Percentiles rank a stretch among this genome's conserved stretches.
phyloP scores from a whole-genome alignment of 2,888 invertebrate genomes.

The Himalopsyche anomala region DNA sequence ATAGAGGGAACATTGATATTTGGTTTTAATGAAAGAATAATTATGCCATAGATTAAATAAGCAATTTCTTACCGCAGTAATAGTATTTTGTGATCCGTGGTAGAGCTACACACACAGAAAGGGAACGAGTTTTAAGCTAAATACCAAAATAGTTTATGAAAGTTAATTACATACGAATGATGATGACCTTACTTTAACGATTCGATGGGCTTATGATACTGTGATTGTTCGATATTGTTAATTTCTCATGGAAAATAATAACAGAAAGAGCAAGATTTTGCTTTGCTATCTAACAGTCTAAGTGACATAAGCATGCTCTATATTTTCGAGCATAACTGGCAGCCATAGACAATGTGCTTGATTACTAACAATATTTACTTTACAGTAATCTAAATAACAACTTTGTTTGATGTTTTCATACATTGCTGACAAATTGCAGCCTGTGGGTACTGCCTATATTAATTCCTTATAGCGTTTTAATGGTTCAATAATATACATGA shows the following conservation, averaged over 20 bases:
- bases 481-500: too few relatives aligned
- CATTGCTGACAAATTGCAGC: too few relatives aligned
- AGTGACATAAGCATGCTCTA: too few relatives aligned
- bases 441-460: too few relatives aligned
- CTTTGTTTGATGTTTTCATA: too few relatives aligned
- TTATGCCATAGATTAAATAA: conserved; percentile 29
- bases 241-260: not conserved
- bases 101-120: conserved; percentile 74
- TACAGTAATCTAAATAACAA: too few relatives aligned
- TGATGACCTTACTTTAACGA: not conserved
- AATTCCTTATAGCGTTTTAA: too few relatives aligned
- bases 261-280: not conserved
- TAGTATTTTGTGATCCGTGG: conserved; percentile 81
- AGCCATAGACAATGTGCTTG: too few relatives aligned
- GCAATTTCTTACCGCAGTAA: conserved; percentile 78
- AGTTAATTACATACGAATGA: not conserved
- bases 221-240: not conserved
- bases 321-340: too few relatives aligned
- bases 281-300: too few relatives aligned
- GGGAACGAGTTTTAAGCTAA: conserved; percentile 61
- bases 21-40: not conserved
- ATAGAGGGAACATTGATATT: not conserved
- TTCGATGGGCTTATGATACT: not conserved
- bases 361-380: too few relatives aligned
- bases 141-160: conserved; percentile 29